Percentiles rank a stretch among this genome's conserved stretches.
Evolutionary conservation across 2,797 vertebrate genomes (phyloP).

Genomic region (Spea hammondii): DNA sequence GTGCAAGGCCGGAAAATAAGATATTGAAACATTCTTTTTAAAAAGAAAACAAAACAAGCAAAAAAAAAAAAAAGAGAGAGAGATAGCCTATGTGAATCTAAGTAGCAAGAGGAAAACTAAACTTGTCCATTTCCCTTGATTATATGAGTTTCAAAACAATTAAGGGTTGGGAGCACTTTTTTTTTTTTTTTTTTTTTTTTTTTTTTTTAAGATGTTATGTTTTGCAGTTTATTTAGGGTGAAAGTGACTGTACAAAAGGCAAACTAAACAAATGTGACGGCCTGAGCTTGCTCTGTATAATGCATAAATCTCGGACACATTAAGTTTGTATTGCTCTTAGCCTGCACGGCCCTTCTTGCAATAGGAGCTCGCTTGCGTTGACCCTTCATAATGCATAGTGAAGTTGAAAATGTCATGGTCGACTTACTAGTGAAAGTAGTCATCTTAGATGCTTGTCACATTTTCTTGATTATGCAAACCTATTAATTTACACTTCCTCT

Average conservation of each 20-base stretch:
- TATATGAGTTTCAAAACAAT: slow-evolving; percentile 7
- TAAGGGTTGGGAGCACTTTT: not conserved
- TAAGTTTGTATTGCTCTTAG: no score
- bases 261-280: not conserved
- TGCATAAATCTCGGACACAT: no score
- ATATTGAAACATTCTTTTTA: slow-evolving; percentile 31
- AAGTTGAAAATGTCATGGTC: no score
- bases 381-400: no score
- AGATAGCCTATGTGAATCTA: not conserved
- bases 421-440: no score
- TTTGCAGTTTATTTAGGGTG: slow-evolving; percentile 4
- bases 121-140: slow-evolving; percentile 10
- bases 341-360: no score
- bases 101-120: slow-evolving; percentile 3
- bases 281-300: no score
- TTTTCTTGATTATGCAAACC: no score
- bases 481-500: no score
- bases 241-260: slow-evolving; percentile 10
- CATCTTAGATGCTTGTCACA: no score
- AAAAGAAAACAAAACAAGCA: slow-evolving; percentile 15
- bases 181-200: no score
- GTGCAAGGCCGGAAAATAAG: slow-evolving; percentile 24
- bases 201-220: not conserved
- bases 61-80: not conserved
- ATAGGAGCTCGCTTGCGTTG: no score